These are phyloP conservation scores for Aeoliscus strigatus DNA, from an alignment of 2,797 vertebrate genomes.

Conservation along the genomic window DNA sequence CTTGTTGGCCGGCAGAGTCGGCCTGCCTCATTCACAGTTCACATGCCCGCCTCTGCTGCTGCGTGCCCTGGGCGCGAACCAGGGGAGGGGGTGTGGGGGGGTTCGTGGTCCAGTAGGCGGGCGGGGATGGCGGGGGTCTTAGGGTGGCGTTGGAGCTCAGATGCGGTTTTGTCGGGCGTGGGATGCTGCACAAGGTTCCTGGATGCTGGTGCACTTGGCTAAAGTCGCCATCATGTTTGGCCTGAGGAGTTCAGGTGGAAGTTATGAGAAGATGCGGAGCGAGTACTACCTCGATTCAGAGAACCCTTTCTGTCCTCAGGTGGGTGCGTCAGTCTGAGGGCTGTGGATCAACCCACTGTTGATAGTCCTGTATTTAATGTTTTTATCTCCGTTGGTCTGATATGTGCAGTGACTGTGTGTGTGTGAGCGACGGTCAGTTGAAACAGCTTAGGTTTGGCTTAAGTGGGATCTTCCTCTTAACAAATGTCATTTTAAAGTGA, in stretches of 20 bases:
- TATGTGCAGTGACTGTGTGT: no score
- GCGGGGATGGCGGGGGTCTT: conserved; percentile 19
- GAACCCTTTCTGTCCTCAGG: conserved; percentile 74
- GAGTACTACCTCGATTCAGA: conserved; percentile 70
- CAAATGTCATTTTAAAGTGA: no score
- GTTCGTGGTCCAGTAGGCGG: conserved; percentile 32
- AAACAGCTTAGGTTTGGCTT: no score
- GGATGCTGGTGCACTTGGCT: conserved; percentile 71
- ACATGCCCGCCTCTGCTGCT: conserved; percentile 62
- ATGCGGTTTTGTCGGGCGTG: conserved; percentile 43
- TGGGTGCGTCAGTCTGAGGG: conserved; percentile 52
- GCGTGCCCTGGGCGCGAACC: conserved; percentile 52
- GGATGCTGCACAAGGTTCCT: conserved; percentile 70
- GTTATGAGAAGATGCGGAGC: conserved; percentile 77
- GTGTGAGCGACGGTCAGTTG: no score
- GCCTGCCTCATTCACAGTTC: conserved; percentile 71
- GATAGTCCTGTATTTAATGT: no score
- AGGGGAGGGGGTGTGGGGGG: conserved; percentile 15
- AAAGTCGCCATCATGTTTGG: conserved; percentile 80
- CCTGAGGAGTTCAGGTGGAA: conserved; percentile 74
- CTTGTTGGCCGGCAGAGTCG: conserved; percentile 50
- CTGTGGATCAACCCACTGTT: no score
- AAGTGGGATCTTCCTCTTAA: no score
- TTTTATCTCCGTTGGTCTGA: no score
- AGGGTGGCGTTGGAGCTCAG: conserved; percentile 45